Evolutionary conservation across 2,888 invertebrate genomes (phyloP).

Genomic region (Callyntrura guangdongensis): DNA sequence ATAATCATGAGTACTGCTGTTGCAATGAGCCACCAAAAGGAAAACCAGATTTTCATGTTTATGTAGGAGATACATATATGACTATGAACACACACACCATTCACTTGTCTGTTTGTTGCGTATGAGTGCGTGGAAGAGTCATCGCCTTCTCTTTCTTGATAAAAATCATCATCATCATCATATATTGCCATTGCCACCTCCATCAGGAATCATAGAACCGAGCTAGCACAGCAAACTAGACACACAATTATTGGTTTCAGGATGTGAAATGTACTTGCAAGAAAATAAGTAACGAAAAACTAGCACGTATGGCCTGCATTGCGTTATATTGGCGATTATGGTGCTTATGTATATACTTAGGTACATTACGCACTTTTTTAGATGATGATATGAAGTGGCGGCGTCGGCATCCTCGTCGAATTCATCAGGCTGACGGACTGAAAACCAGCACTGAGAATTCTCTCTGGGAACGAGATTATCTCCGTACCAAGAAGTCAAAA

Average conservation of each 20-base stretch:
- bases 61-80: not conserved
- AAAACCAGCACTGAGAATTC: not conserved
- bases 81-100: not conserved
- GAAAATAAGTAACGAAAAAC: not conserved
- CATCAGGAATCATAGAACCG: not conserved
- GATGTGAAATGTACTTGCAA: constrained; percentile 23
- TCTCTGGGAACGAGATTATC: constrained; percentile 69
- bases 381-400: constrained; percentile 9
- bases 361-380: constrained; percentile 52
- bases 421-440: constrained; percentile 30
- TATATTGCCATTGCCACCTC: not conserved
- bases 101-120: constrained; percentile 33
- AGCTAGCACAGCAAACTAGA: constrained; percentile 11
- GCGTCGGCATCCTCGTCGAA: constrained; percentile 47
- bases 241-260: not conserved
- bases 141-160: constrained; percentile 65
- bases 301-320: not conserved
- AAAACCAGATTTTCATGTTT: constrained; percentile 73
- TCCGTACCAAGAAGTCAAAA: not conserved
- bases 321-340: not conserved
- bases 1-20: constrained; percentile 15
- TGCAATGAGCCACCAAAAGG: constrained; percentile 56
- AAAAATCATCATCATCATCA: constrained; percentile 40
- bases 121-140: constrained; percentile 68
- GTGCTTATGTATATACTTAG: not conserved